Base-by-base conservation (phyloP, 1,140 invertebrate genomes). In the Neoseiulus cucumeris region DNA sequence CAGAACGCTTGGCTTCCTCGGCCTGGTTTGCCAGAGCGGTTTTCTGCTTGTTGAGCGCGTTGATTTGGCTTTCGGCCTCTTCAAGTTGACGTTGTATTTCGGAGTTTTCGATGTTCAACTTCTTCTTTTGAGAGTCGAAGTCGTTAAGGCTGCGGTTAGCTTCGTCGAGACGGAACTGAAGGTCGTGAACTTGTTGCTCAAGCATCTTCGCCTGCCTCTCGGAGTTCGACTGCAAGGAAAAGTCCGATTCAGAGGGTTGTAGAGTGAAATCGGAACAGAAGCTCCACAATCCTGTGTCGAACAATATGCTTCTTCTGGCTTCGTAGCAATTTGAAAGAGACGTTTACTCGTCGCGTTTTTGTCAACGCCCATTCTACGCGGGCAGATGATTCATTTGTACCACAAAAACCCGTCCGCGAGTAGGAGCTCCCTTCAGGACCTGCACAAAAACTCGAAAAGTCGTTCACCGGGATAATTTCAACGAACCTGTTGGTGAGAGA, bases 131-230 rank as follows among this genome's bases (percentile, higher is more conserved):
- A 71, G 89, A 85, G 76, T 94, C 90, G 78, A 95, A 90, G 80
- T 95, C 91, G 76, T 91, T 90, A 72, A 95, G 81, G 42, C 88
- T 89, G 74, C 91, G 86, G 80, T 91, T 89, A 74, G 91, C 85
- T 77, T 95, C 91, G 73, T 98, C 95, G 73, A 94, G 82, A 81
- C 94, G 97, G 74, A 84, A 82, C 77, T 94, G 91, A 64, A 92
- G 83, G 77, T 98, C 95, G 76, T 89, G 87, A 72, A 98, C 80
- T 77, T 93, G 89, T 77, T 90, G 85, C 79, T 92, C 87, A 68
- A 97, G 77, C 79, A 93, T 88, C 79, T 96, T 98, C 77, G 88
- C 86, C 74, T 94, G 85, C 82, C 97, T 97, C 76, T 98, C 93
- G 78, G 90, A 86, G 75, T 87, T 85, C 76, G 90, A 90, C 91